Evolutionary conservation across 2,113 vertebrate species (phyloP), one percentile per base, ranked within the genome.

Genomic region (Phaethornis superciliosus): DNA sequence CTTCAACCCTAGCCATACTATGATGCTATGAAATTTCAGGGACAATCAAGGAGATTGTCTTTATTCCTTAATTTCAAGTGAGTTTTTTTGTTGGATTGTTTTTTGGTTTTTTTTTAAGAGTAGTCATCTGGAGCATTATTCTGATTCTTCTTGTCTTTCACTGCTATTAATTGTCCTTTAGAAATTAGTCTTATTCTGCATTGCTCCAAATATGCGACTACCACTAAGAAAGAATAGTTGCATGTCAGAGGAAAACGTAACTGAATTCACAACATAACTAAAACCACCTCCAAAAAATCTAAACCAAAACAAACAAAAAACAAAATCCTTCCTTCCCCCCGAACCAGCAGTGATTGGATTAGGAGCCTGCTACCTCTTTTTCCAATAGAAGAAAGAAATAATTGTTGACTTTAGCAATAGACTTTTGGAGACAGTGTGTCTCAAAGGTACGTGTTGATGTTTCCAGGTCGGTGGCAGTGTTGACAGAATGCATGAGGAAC

Each of bases 401-500:
- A 6, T 88, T 80, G n/a, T 46, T 89, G 62, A 55, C 19, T 90
- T 90, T 42, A 37, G n/a, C 17, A 82, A 6, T 46, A 51, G 55
- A 14, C 24, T 56, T 65, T 15, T 0, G 1, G 63, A 67, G 71
- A 24, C 4, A 16, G 4, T 5, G 7, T 70, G 23, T 88, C 49
- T 88, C 71, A 56, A 81, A 54, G 69, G 30, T 6, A 0, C 62
- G 17, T 68, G 7, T 75, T 27, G 83, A 22, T 86, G 15, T 87
- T 93, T 97, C 54, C 98, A 99, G 99, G 95, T 99, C 99, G 1
- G 99, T 99, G 94, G 99, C 99, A 10, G 98, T 99, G 90, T 97
- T 99, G n/a, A 99, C 99, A 1, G 99, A 99, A 88, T 99, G 99
- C 96, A 99, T 99, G 99, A 98, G 99, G 97, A 99, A 98, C 97